phyloP scores from a whole-genome alignment of 2,888 invertebrate genomes.

The Dolomedes plantarius region DNA sequence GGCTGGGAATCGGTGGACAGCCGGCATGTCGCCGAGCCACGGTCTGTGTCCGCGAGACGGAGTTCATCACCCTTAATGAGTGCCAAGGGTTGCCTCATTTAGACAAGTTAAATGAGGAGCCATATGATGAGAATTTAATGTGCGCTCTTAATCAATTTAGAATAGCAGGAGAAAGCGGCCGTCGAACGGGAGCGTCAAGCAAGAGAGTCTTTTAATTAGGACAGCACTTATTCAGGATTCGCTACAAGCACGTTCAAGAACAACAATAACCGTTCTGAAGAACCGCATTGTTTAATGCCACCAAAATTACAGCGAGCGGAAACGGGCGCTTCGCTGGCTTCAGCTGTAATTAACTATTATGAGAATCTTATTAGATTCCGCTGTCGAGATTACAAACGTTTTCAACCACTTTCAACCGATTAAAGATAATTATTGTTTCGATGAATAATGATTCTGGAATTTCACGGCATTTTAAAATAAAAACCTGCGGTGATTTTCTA shows the following conservation, averaged over 20 bases:
- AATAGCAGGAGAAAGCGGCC: constrained; percentile 33
- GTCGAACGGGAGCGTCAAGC: constrained; percentile 35
- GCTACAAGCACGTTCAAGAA: constrained; percentile 26
- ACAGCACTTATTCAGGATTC: constrained; percentile 37
- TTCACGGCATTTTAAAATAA: no score
- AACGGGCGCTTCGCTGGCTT: neutral
- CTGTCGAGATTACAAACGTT: neutral
- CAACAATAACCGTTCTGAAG: constrained; percentile 22
- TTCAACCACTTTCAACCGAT: neutral
- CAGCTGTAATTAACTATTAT: constrained; percentile 14
- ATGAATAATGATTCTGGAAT: no score
- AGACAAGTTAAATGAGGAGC: constrained; percentile 62
- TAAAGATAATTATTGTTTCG: neutral
- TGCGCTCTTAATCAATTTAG: constrained; percentile 59
- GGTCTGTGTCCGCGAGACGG: constrained; percentile 27
- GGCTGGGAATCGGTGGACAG: constrained; percentile 39
- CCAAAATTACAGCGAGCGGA: neutral
- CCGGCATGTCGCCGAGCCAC: constrained; percentile 28
- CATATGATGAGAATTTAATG: constrained; percentile 70
- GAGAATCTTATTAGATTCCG: neutral
- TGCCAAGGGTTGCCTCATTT: constrained; percentile 65
- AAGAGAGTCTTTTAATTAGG: constrained; percentile 57
- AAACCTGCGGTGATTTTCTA: no score
- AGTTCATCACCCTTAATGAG: constrained; percentile 67
- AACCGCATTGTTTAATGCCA: neutral